A percentile compares a stretch with the other conserved stretches of the same genome.
Evolutionary conservation across 2,113 vertebrate species (phyloP).

Genomic region (Sarotherodon lohbergeri): DNA sequence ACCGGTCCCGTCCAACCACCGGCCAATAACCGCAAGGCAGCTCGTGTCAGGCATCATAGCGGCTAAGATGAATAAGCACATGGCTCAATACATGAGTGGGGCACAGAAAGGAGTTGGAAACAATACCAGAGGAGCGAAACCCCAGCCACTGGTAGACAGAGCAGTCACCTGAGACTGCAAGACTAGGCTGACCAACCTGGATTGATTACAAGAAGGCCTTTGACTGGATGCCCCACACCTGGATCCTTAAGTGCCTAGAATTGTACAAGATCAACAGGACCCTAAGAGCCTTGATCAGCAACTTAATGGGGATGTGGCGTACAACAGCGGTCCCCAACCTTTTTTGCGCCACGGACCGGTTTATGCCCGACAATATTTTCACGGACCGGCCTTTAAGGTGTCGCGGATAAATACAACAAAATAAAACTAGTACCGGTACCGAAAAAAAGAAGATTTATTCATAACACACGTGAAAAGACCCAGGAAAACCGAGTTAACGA

Average conservation of each 20-base stretch:
- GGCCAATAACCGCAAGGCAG: background rate
- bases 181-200: background rate
- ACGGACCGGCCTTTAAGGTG: no score
- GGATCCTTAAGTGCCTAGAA: background rate
- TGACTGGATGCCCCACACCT: background rate
- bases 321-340: no score
- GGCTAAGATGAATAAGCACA: background rate
- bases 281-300: background rate
- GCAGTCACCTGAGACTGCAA: background rate
- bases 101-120: background rate
- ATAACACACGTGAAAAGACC: no score
- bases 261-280: background rate
- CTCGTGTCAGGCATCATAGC: background rate
- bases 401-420: no score
- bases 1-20: rapidly evolving
- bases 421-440: no score
- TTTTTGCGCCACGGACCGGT: no score
- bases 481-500: no score
- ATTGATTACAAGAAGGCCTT: background rate
- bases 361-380: no score
- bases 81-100: background rate
- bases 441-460: no score
- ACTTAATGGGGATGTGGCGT: background rate
- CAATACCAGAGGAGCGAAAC: background rate
- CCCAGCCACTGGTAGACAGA: background rate